These are phyloP conservation scores for Dicrurus megarhynchus DNA, from an alignment of 2,113 vertebrate genomes.

Conservation along the genomic window DNA sequence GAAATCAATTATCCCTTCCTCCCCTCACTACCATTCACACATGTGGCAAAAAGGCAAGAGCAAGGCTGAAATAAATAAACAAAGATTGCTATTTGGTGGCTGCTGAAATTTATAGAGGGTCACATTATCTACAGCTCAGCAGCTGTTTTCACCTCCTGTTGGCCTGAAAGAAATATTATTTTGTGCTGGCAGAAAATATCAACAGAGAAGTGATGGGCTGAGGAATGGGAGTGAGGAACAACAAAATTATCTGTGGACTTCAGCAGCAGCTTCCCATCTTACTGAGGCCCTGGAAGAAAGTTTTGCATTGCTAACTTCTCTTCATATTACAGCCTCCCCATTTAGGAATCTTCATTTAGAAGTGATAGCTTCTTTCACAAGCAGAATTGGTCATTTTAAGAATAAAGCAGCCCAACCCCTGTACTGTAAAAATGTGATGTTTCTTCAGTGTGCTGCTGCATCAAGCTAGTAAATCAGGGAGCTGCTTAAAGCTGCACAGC, in stretches of 20 bases:
- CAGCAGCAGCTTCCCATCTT: background rate
- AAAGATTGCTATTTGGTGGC: background rate
- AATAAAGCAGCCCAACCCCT: background rate
- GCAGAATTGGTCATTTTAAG: background rate
- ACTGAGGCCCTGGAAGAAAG: background rate
- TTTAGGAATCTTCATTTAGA: background rate
- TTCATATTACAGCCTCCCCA: background rate
- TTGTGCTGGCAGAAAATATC: background rate
- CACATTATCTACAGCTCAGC: background rate
- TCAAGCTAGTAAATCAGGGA: conserved; percentile 16
- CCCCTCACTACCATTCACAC: background rate
- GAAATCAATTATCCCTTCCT: background rate
- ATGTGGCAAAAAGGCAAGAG: background rate
- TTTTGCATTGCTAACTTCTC: background rate
- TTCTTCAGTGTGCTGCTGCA: background rate
- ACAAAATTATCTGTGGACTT: background rate
- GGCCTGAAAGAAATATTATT: background rate
- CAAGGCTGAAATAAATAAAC: background rate
- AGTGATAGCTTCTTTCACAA: background rate
- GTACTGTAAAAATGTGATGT: background rate
- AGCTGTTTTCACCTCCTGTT: background rate
- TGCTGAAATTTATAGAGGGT: background rate
- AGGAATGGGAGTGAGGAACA: background rate
- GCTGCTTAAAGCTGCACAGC: background rate
- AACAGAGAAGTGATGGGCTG: background rate